phyloP scores from a whole-genome alignment of 2,888 invertebrate species.

The Latheticus oryzae region DNA sequence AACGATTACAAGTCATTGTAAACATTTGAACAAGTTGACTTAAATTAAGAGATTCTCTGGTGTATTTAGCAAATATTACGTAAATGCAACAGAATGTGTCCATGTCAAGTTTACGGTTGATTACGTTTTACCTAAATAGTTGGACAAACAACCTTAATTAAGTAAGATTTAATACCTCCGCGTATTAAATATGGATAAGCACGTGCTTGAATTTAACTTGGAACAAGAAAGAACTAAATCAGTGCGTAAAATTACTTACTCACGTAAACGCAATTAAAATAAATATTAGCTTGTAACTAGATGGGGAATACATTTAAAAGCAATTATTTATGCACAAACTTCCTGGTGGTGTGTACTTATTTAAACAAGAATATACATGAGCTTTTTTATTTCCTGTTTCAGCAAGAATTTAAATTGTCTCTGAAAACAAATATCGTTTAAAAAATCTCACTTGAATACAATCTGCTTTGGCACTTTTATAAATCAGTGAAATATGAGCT shows the following conservation, averaged over 20 bases:
- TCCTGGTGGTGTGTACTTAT: no score
- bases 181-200: slow-evolving; percentile 21
- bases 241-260: neutral
- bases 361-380: no score
- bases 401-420: no score
- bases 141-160: slow-evolving; percentile 34
- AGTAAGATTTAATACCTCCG: slow-evolving; percentile 13
- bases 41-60: slow-evolving; percentile 21
- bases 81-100: slow-evolving; percentile 23
- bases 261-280: neutral
- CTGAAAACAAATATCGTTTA: slow-evolving; percentile 22
- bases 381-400: no score
- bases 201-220: slow-evolving; percentile 2
- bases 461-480: slow-evolving; percentile 40
- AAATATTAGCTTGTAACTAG: slow-evolving; percentile 2
- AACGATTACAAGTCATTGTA: slow-evolving; percentile 16
- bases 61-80: slow-evolving; percentile 37
- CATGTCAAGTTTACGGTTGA: slow-evolving; percentile 23
- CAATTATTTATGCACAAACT: neutral
- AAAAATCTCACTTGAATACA: slow-evolving; percentile 13
- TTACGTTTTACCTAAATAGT: slow-evolving; percentile 32
- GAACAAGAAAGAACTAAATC: neutral
- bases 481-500: slow-evolving; percentile 40
- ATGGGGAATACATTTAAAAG: neutral
- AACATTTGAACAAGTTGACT: slow-evolving; percentile 17